Evolutionary conservation across 2,113 vertebrate species (phyloP).

Genomic region (Sporophila hypoxantha): DNA sequence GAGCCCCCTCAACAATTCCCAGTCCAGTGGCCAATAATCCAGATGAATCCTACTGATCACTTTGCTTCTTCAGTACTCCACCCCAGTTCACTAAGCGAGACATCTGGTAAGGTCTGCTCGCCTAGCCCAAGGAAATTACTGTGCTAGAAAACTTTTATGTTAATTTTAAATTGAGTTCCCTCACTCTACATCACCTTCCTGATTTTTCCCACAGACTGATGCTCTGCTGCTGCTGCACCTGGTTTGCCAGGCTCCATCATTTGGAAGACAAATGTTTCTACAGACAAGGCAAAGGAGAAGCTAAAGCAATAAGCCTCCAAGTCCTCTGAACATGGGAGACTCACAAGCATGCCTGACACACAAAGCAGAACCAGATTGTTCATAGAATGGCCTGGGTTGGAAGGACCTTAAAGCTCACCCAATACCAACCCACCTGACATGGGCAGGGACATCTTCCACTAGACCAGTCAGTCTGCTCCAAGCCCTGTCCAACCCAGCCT

Average conservation of each 20-base stretch:
- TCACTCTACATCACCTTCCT: background rate
- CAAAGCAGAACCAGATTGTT: background rate
- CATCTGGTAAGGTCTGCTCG: background rate
- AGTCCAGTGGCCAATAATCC: background rate
- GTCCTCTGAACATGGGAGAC: background rate
- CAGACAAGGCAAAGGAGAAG: background rate
- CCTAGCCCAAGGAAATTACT: background rate
- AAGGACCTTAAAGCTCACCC: background rate
- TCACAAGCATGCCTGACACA: rapidly evolving
- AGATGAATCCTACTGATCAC: background rate
- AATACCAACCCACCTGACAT: background rate
- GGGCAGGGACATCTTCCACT: background rate
- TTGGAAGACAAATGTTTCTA: background rate
- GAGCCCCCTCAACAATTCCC: background rate
- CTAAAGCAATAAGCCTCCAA: background rate
- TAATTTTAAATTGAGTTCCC: background rate
- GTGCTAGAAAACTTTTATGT: background rate
- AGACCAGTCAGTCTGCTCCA: background rate
- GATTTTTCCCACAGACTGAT: background rate
- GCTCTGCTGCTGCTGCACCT: background rate
- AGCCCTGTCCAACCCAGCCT: background rate
- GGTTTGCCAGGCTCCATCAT: background rate
- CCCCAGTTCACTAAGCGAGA: rapidly evolving
- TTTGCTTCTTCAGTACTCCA: background rate
- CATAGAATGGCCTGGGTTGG: background rate